Evolutionary conservation across 2,888 invertebrate genomes (phyloP).

Genomic region (Melanargia galathea): DNA sequence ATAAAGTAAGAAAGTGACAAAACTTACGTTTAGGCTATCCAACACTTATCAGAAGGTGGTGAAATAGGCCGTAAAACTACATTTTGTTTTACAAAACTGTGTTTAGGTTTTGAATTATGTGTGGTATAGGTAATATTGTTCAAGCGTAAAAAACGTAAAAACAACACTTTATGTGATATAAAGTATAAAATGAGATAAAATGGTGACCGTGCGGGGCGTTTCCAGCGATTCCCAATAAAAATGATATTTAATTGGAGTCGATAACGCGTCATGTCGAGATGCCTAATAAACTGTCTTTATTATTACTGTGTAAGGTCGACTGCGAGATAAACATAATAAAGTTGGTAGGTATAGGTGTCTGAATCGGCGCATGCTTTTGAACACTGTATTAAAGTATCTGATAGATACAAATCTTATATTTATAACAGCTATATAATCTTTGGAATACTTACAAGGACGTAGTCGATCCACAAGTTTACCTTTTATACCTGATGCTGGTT

Average conservation of each 20-base stretch:
- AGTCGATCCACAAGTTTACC: too few relatives aligned
- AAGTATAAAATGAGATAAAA: slow-evolving; percentile 41
- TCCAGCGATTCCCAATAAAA: slow-evolving; percentile 75
- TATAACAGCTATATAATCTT: too few relatives aligned
- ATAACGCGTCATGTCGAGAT: slow-evolving; percentile 73
- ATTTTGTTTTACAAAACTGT: too few relatives aligned
- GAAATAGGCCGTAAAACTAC: too few relatives aligned
- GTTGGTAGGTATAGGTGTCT: slow-evolving; percentile 14
- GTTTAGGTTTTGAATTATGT: too few relatives aligned
- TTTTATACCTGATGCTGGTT: too few relatives aligned
- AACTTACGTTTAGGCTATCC: too few relatives aligned
- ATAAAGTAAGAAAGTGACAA: too few relatives aligned
- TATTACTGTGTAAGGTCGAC: slow-evolving; percentile 68
- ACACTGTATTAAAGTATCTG: neutral
- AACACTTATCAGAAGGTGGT: too few relatives aligned
- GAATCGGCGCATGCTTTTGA: slow-evolving; percentile 34
- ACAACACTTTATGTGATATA: slow-evolving; percentile 14
- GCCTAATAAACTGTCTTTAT: slow-evolving; percentile 78
- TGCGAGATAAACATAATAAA: slow-evolving; percentile 60
- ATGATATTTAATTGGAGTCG: slow-evolving; percentile 80
- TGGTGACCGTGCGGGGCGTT: slow-evolving; percentile 66
- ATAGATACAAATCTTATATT: neutral
- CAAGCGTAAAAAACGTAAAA: slow-evolving; percentile 20
- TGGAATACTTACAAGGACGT: too few relatives aligned
- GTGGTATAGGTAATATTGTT: slow-evolving; percentile 19